Evolutionary conservation across 2,797 vertebrate genomes (phyloP), one percentile per base, ranked within the genome.

Genomic region (Decapterus maruadsi): DNA sequence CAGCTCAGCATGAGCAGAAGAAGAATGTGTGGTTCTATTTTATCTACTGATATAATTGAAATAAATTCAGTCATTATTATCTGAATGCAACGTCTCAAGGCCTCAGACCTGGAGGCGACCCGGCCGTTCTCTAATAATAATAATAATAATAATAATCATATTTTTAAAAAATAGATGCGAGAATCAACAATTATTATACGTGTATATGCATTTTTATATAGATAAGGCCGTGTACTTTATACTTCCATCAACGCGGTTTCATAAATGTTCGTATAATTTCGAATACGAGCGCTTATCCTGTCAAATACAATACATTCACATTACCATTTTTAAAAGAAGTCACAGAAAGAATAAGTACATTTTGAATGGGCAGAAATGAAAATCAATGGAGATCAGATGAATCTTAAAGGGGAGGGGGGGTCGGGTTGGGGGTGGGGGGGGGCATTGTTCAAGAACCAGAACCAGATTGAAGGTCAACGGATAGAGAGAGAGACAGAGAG

Each of bases 391-490:
- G 82, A 90, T 89, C 80, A 86, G 87, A 90, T 87, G 69, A 92
- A 87, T 89, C 83, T 86, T 90, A 85, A 93, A 91, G 74, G 80
- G 45, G 75, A 55, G 36, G 57, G 31, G 0, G 31, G 31, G 31
- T 31, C 3, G 31, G 31, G 31, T 1, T 34, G 31, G 31, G 31
- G 31, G 31, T 5, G 31, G 31, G 3, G 31, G 45, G 75, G 59
- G 36, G 57, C 75, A 87, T 92, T 92, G 89, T 93, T 90, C 77
- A 81, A 86, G 74, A 89, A 85, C 84, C 75, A 78, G 75, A 90
- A 84, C 88, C 68, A 80, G 77, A 90, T 58, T 92, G 87, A 93
- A 92, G 91, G 93, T 94, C 93, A 91, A 70, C 72, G 78, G 57
- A 14, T 38, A 34, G 31, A 34, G 31, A 34, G 31, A 16, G 53